Percentiles rank a stretch among this genome's conserved stretches.
These are phyloP conservation scores for Eurytoma californica DNA, from an alignment of 2,888 invertebrate species.

Conservation along the genomic window DNA sequence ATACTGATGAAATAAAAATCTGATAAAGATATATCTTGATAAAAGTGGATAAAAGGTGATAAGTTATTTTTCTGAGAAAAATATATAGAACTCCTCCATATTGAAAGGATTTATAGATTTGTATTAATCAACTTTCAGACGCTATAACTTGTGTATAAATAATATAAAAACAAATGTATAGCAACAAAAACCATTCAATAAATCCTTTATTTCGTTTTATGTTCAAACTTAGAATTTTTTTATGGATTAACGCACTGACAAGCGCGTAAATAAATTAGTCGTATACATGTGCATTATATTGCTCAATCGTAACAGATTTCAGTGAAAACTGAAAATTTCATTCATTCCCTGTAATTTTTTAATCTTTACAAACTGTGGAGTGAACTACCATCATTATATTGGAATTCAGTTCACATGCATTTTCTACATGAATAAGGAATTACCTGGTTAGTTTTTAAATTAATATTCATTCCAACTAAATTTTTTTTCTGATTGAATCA, in stretches of 20 bases:
- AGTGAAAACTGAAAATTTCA: slow-evolving; percentile 54
- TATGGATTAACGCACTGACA: slow-evolving; percentile 20
- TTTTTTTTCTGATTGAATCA: slow-evolving; percentile 55
- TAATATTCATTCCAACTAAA: slow-evolving; percentile 48
- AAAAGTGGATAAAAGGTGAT: slow-evolving; percentile 27
- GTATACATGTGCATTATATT: slow-evolving; percentile 31
- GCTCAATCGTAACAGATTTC: slow-evolving; percentile 22
- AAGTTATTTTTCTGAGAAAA: slow-evolving; percentile 8
- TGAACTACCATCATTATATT: slow-evolving; percentile 59
- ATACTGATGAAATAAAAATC: slow-evolving; percentile 38
- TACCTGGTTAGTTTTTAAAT: slow-evolving; percentile 30
- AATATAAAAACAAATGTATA: slow-evolving; percentile 24
- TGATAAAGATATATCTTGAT: slow-evolving; percentile 48
- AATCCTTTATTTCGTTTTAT: slow-evolving; percentile 15
- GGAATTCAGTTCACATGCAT: slow-evolving; percentile 49
- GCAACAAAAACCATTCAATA: slow-evolving; percentile 27
- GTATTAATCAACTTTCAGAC: slow-evolving; percentile 27
- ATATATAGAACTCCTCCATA: slow-evolving; percentile 5
- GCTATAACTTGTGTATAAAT: slow-evolving; percentile 34
- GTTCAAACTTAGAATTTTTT: slow-evolving; percentile 3
- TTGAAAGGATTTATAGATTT: slow-evolving; percentile 30
- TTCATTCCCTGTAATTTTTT: slow-evolving; percentile 57
- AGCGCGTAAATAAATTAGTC: slow-evolving; percentile 42
- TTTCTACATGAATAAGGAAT: slow-evolving; percentile 50
- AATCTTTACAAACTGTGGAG: slow-evolving; percentile 69